Evolutionary conservation across 1,140 invertebrate species (phyloP).

Genomic region (Diabrotica virgifera): DNA sequence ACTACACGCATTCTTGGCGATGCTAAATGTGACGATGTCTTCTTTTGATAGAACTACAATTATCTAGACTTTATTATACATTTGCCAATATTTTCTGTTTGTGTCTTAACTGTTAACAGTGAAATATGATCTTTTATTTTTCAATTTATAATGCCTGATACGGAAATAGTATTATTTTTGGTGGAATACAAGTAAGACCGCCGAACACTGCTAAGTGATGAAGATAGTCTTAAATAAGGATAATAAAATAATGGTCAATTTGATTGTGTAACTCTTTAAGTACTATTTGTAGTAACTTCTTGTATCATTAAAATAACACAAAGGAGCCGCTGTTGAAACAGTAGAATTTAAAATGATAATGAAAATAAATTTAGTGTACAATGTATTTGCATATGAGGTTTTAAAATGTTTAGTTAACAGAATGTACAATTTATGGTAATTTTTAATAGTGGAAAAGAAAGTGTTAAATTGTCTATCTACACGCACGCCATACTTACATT

Average conservation of each 20-base stretch:
- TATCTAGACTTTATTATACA: too few species aligned
- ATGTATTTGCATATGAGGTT: too few species aligned
- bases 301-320: not conserved
- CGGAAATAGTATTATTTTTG: not conserved
- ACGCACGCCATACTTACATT: too few species aligned
- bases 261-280: not conserved
- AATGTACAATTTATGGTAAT: too few species aligned
- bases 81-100: too few species aligned
- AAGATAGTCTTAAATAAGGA: not conserved
- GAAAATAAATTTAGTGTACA: not conserved
- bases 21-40: too few species aligned
- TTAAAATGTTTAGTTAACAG: too few species aligned
- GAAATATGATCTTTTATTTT: not conserved
- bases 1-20: too few species aligned
- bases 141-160: not conserved
- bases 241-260: slow-evolving; percentile 3
- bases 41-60: too few species aligned
- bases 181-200: not conserved
- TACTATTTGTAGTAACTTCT: not conserved
- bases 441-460: too few species aligned
- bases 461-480: too few species aligned
- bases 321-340: not conserved
- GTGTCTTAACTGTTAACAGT: not conserved
- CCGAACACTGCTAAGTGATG: not conserved
- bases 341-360: not conserved